Percentiles rank a stretch among this genome's conserved stretches.
phyloP scores from a whole-genome alignment of 2,797 vertebrate species.

The Zenarchopterus dispar region DNA sequence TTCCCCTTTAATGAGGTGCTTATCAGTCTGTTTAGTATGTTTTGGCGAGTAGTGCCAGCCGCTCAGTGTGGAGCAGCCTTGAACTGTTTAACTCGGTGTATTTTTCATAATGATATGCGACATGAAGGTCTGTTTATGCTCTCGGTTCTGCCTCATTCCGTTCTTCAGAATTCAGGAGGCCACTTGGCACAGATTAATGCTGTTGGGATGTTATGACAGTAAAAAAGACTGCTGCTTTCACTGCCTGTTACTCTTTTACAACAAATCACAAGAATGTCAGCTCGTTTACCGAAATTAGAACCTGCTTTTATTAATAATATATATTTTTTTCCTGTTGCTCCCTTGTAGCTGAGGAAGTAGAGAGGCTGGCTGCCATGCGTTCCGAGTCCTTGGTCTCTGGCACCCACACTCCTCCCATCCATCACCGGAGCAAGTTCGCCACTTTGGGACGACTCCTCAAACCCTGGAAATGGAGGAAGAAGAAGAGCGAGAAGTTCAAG shows the following conservation, averaged over 20 bases:
- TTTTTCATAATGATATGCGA: constrained; percentile 51
- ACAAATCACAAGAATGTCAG: constrained; percentile 19
- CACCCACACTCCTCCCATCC: constrained; percentile 93
- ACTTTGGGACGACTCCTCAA: constrained; percentile 96
- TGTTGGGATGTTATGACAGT: constrained; percentile 35
- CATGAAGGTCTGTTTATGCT: constrained; percentile 48
- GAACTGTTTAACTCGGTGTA: constrained; percentile 47
- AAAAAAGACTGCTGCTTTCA: constrained; percentile 31
- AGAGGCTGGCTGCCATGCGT: constrained; percentile 95
- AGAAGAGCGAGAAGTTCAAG: constrained; percentile 99
- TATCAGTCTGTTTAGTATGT: constrained; percentile 56
- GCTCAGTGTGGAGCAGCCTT: constrained; percentile 38
- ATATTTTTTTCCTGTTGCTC: neutral
- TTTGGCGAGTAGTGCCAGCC: constrained; percentile 37
- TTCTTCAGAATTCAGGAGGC: constrained; percentile 44
- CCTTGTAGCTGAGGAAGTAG: constrained; percentile 92
- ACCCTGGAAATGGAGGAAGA: constrained; percentile 99
- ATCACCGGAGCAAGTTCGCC: constrained; percentile 94
- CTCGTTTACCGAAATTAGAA: constrained; percentile 36
- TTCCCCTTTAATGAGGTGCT: constrained; percentile 55
- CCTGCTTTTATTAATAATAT: constrained; percentile 11
- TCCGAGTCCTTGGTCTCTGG: constrained; percentile 93
- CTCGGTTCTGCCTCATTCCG: constrained; percentile 37
- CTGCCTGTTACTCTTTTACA: constrained; percentile 5
- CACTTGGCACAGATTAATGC: constrained; percentile 39